Base-by-base conservation (phyloP, 2,113 vertebrate species). In the Poeciliopsis occidentalis region DNA sequence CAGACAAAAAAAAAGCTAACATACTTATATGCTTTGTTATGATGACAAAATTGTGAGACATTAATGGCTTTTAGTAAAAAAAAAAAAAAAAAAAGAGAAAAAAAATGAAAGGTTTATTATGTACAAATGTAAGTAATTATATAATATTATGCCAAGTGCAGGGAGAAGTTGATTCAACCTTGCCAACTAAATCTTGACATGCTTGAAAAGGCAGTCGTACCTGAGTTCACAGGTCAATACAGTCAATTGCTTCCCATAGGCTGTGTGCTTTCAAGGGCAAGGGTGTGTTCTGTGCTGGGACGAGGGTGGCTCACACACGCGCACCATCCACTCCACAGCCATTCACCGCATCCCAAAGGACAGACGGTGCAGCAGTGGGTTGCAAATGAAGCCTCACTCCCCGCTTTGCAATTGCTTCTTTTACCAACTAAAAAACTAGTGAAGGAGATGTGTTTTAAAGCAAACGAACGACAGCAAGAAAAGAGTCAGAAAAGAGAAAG, bases 201-300 rank as follows among this genome's bases (percentile, higher is more conserved):
- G 88, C 86, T 87, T 88, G 87, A 91, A 80, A 70, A 83, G 79
- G 77, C 84, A 75, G 75, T 84, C 76, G 74, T 90, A 91, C 87
- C 83, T 89, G 87, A 91, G 87, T 85, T 84, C 81, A 80, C 72
- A 63, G 79, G 90, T 87, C 87, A 89, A 89, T 67, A 72, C 84
- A 91, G 91, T 92, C 91, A 93, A 93, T 81, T 86, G 87, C 85
- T 88, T 87, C 86, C 92, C 82, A 85, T 89, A 80, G 81, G 86
- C 82, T 83, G 76, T 67, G 76, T 64, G 80, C 82, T 87, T 89
- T 88, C 82, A 68, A 69, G 85, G 82, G 82, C 83, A 86, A 71
- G 73, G 83, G 75, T 88, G 89, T 64, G 24, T 84, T 81, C 87
- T 34, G 27, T 47, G 51, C 70, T 12, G 70, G 37, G 47, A 77